phyloP scores from a whole-genome alignment of 2,113 vertebrate species.

The Rhizomys pruinosus region DNA sequence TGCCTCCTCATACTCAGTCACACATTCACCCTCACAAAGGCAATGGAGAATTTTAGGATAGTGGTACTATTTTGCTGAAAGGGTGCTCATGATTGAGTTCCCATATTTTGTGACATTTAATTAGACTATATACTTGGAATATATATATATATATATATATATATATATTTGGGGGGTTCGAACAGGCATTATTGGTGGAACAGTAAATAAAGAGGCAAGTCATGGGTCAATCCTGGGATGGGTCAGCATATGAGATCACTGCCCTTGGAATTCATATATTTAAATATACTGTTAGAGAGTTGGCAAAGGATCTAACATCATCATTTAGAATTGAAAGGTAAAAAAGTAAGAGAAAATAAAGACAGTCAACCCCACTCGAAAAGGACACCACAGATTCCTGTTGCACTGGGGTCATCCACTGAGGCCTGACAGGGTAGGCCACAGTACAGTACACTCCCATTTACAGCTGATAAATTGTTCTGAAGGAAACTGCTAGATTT shows the following conservation, averaged over 20 bases:
- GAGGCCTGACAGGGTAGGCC: not conserved
- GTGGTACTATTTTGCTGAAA: not conserved
- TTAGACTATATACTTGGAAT: not conserved
- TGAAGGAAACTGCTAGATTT: slow-evolving; percentile 7
- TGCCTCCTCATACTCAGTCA: not conserved
- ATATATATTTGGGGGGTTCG: too few relatives aligned
- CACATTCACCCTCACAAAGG: not conserved
- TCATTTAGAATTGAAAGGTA: not conserved
- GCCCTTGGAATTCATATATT: not conserved
- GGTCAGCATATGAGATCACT: too few relatives aligned
- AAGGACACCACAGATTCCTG: not conserved
- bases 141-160: too few relatives aligned
- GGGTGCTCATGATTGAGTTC: not conserved
- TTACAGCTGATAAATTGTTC: not conserved
- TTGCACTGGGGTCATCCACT: not conserved
- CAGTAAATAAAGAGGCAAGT: too few relatives aligned
- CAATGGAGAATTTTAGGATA: not conserved
- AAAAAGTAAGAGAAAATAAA: slow-evolving; percentile 1
- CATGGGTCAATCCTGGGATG: too few relatives aligned
- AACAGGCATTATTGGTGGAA: too few relatives aligned
- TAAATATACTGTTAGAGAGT: not conserved
- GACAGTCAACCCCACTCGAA: not conserved
- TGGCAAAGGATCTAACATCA: not conserved
- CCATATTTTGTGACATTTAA: slow-evolving; percentile 13
- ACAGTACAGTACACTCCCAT: not conserved